These are phyloP conservation scores for Pelecanoides urinatrix DNA, from an alignment of 2,113 vertebrate species.

Conservation along the genomic window DNA sequence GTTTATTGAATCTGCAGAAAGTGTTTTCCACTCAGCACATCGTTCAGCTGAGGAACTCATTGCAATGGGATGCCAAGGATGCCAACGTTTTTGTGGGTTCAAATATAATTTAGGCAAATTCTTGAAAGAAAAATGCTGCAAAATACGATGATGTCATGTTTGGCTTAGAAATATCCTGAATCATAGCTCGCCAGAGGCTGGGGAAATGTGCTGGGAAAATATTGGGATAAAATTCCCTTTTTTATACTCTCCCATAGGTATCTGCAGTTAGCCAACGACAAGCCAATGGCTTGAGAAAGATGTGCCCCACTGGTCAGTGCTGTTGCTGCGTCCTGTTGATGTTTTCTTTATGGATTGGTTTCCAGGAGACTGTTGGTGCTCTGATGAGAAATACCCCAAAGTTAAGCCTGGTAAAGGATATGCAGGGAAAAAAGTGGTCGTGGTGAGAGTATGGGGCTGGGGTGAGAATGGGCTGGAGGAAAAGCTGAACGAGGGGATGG, in stretches of 20 bases:
- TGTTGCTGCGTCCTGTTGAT: accelerated
- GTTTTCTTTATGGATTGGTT: neutral
- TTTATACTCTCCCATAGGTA: neutral
- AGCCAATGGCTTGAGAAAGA: neutral
- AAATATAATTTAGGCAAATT: neutral
- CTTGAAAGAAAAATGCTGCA: neutral
- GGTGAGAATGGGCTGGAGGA: neutral
- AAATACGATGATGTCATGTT: neutral
- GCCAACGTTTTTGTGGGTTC: neutral
- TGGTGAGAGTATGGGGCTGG: neutral
- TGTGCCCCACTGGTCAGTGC: neutral
- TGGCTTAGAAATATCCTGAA: neutral
- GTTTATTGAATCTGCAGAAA: neutral
- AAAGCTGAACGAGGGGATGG: neutral
- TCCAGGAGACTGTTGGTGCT: neutral
- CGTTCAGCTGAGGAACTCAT: neutral
- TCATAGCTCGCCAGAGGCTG: neutral
- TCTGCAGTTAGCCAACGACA: neutral
- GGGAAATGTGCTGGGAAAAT: neutral
- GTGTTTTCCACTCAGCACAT: neutral
- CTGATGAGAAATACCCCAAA: neutral
- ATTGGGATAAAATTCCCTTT: neutral
- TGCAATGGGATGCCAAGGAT: neutral
- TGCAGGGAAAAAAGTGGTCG: neutral
- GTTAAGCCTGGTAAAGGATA: neutral